A percentile compares a stretch with the other conserved stretches of the same genome.
These are phyloP conservation scores for Drosophila suzukii DNA, from an alignment of 1,140 invertebrate species.

Conservation along the genomic window DNA sequence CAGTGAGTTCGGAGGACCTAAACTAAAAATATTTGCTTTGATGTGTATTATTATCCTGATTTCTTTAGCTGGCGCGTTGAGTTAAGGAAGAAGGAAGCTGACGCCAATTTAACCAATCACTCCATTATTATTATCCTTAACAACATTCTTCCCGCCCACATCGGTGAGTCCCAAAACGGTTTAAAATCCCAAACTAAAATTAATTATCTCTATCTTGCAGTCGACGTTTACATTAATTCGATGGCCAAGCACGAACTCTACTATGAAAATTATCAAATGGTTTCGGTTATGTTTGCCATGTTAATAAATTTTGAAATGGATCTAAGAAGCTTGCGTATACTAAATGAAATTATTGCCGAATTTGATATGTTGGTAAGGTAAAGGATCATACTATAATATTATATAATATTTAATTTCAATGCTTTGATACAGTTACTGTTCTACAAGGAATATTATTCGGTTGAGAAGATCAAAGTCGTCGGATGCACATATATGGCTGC, in stretches of 20 bases:
- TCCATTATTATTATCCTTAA: conserved; percentile 92
- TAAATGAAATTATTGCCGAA: conserved; percentile 95
- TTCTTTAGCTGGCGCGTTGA: conserved; percentile 90
- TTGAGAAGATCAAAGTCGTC: conserved; percentile 96
- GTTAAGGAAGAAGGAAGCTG: conserved; percentile 90
- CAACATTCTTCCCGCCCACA: conserved; percentile 93
- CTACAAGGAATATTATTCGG: conserved; percentile 48
- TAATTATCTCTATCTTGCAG: conserved; percentile 83
- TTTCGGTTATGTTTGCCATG: conserved; percentile 96
- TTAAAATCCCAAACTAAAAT: no score
- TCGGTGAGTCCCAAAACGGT: conserved; percentile 87
- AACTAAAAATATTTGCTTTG: no score
- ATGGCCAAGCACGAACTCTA: conserved; percentile 91
- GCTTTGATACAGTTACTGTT: conserved; percentile 8
- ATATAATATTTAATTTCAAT: not conserved
- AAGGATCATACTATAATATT: no score
- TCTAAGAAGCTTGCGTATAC: conserved; percentile 89
- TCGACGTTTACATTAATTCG: conserved; percentile 90
- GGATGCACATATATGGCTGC: conserved; percentile 97
- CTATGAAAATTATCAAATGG: conserved; percentile 92
- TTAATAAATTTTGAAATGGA: conserved; percentile 90
- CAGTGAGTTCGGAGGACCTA: conserved; percentile 70
- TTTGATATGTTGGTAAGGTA: conserved; percentile 88
- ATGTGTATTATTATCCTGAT: no score
- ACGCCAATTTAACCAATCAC: conserved; percentile 89